A percentile compares a stretch with the other conserved stretches of the same genome.
Conservation (phyloP, 2,113 vertebrate genomes). For the Myodes glareolus region DNA sequence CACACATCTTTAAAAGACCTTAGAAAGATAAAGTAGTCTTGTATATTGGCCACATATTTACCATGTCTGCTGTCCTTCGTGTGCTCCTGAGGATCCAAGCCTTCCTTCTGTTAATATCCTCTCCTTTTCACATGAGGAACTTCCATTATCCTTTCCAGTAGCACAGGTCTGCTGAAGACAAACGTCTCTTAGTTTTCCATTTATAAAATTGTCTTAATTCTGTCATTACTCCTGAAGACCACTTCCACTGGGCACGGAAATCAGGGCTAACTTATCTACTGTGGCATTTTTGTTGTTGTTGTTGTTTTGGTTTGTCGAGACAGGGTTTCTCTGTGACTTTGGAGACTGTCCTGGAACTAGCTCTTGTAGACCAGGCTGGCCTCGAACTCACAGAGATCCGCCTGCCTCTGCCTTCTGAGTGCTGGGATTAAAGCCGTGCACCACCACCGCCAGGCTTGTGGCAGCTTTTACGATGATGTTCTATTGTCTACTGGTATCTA, state of each 20-base stretch:
- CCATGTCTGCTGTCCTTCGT: constrained; percentile 44
- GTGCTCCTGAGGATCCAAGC: constrained; percentile 17
- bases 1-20: not conserved
- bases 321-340: too few relatives aligned
- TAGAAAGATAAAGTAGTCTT: constrained; percentile 11
- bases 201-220: constrained; percentile 42
- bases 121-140: constrained; percentile 37
- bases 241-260: constrained; percentile 5
- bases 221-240: constrained; percentile 10
- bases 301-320: too few relatives aligned
- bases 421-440: too few relatives aligned
- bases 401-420: too few relatives aligned
- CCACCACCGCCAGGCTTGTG: not conserved
- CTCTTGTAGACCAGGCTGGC: too few relatives aligned
- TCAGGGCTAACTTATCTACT: not conserved
- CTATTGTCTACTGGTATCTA: not conserved
- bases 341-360: too few relatives aligned
- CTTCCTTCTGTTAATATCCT: constrained; percentile 27
- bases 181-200: constrained; percentile 54
- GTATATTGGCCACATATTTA: constrained; percentile 22
- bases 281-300: not conserved
- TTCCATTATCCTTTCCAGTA: constrained; percentile 52
- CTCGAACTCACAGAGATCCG: too few relatives aligned
- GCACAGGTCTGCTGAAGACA: constrained; percentile 55
- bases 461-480: constrained; percentile 40